Base-by-base conservation (phyloP, 2,888 invertebrate genomes). In the Amiota mariae region DNA sequence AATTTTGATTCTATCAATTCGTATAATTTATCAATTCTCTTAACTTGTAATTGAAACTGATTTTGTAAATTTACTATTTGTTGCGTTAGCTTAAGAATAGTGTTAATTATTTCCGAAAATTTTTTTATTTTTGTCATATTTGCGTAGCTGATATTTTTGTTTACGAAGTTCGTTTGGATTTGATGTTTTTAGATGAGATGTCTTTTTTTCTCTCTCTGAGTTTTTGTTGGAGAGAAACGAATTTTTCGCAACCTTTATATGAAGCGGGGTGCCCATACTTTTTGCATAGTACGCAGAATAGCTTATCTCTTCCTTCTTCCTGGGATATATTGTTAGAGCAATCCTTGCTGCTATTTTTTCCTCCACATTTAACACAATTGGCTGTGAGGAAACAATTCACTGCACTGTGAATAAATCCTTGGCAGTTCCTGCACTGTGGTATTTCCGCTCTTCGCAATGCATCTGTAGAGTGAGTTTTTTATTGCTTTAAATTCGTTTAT, bases 241-340 rank as follows among this genome's bases (percentile, higher is more conserved):
- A n/a, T n/a, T n/a, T n/a, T n/a, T n/a, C n/a, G n/a, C n/a, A n/a
- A n/a, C n/a, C n/a, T n/a, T n/a, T n/a, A n/a, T n/a, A n/a, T n/a
- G n/a, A n/a, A n/a, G n/a, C n/a, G n/a, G n/a, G n/a, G n/a, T n/a
- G n/a, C n/a, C n/a, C n/a, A n/a, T n/a, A n/a, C n/a, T n/a, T n/a
- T n/a, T n/a, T n/a, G n/a, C n/a, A n/a, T n/a, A n/a, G n/a, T n/a
- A n/a, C n/a, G n/a, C n/a, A n/a, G n/a, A n/a, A n/a, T n/a, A n/a
- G 57, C n/a, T 57, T 57, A 13, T 57, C 57, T 13, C n/a, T 57
- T 13, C 57, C 57, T 57, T 57, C 57, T 57, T 57, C 57, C 12
- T 10, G 57, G 57, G 57, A 13, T 57, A 57, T 57, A 15, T 57
- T 57, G 57, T 8, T 57, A 8, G 57, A 13, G n/a, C 57, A 57